These are phyloP conservation scores for Montipora sp. DNA, from an alignment of 64 coral and sea anemone genomes.

Conservation along the genomic window DNA sequence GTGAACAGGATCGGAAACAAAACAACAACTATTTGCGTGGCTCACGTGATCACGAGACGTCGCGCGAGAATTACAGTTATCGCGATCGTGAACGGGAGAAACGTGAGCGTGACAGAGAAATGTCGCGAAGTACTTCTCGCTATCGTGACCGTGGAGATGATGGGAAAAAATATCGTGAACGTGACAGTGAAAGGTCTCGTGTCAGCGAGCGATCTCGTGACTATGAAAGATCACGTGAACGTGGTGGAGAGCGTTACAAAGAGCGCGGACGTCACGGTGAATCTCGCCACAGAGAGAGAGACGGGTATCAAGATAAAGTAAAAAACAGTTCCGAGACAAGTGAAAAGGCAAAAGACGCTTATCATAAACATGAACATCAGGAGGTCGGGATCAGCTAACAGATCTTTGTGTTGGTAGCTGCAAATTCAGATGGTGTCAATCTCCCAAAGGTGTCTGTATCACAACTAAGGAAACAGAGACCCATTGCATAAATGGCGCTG, in stretches of 20 bases:
- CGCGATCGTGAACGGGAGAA: slow-evolving; percentile 41
- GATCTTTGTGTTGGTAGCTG: neutral
- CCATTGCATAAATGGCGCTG: too few relatives aligned
- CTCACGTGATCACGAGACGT: slow-evolving; percentile 9
- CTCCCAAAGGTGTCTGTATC: too few relatives aligned
- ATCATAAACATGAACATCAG: neutral
- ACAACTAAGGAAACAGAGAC: too few relatives aligned
- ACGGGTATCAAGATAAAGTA: slow-evolving; percentile 6
- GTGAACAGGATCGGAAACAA: neutral
- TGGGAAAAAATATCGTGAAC: slow-evolving; percentile 19
- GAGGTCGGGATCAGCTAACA: neutral
- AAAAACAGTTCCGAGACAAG: neutral
- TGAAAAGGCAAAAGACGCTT: neutral
- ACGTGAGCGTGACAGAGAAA: slow-evolving; percentile 47
- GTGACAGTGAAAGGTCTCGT: slow-evolving; percentile 26
- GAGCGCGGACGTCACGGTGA: slow-evolving; percentile 34
- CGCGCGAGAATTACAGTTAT: slow-evolving; percentile 4
- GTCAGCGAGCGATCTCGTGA: slow-evolving; percentile 6
- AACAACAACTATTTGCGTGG: slow-evolving; percentile 30
- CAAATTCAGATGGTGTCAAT: neutral
- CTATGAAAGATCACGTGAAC: slow-evolving; percentile 42
- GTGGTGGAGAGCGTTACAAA: slow-evolving; percentile 38
- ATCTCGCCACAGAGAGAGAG: slow-evolving; percentile 3
- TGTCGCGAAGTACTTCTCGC: neutral
- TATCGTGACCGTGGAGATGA: slow-evolving; percentile 35